phyloP scores from a whole-genome alignment of 1,140 invertebrate species.

The Drosophila mojavensis region DNA sequence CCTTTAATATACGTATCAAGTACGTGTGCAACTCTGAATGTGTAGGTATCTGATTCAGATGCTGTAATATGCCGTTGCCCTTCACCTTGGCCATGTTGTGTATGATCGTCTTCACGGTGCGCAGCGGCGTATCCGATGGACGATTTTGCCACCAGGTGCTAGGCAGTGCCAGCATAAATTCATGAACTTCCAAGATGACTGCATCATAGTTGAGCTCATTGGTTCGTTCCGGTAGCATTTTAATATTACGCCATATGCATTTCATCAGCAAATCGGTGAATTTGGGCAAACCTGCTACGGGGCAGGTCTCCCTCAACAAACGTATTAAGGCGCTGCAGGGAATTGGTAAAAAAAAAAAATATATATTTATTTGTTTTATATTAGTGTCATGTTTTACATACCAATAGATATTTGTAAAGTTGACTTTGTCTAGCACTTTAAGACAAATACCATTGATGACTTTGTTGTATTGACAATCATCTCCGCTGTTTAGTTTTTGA shows the following conservation, averaged over 20 bases:
- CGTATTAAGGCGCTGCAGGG: conserved; percentile 89
- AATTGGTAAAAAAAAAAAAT: too few relatives aligned
- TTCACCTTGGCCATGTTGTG: conserved; percentile 93
- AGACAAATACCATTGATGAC: conserved; percentile 84
- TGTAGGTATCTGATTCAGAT: conserved; percentile 91
- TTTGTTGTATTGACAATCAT: conserved; percentile 83
- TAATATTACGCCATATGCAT: conserved; percentile 93
- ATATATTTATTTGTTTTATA: not conserved
- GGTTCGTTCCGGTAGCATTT: conserved; percentile 89
- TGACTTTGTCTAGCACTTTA: conserved; percentile 78
- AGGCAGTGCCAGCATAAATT: conserved; percentile 91
- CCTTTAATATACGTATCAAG: conserved; percentile 90
- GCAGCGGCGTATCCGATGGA: conserved; percentile 89
- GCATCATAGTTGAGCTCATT: conserved; percentile 90
- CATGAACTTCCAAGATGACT: conserved; percentile 90
- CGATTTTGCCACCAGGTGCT: conserved; percentile 89
- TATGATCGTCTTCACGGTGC: conserved; percentile 96
- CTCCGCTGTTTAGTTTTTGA: conserved; percentile 73
- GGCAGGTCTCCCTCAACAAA: conserved; percentile 90
- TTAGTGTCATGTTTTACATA: conserved; percentile 30
- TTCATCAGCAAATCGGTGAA: conserved; percentile 94
- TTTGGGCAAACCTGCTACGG: conserved; percentile 87
- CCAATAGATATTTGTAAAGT: conserved; percentile 84
- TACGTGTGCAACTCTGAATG: conserved; percentile 93
- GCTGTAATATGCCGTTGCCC: conserved; percentile 90